Percentiles rank a stretch among this genome's conserved stretches.
These are phyloP conservation scores for Lottia gigantea DNA, from an alignment of 2,888 invertebrate genomes.

Conservation along the genomic window DNA sequence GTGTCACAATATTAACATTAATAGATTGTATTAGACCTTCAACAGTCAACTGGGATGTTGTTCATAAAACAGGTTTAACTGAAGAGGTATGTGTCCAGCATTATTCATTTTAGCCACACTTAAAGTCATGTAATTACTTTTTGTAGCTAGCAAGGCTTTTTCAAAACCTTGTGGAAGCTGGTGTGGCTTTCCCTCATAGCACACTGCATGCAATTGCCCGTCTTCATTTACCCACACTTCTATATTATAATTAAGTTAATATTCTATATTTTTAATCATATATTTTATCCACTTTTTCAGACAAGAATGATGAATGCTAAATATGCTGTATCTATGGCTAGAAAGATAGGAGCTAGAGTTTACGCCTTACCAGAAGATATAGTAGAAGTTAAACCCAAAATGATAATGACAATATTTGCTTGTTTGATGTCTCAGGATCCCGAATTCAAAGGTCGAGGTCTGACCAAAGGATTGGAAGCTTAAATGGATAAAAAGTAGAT, in stretches of 20 bases:
- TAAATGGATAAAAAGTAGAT: neutral
- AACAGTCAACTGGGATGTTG: constrained; percentile 91
- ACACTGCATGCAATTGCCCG: too few relatives aligned
- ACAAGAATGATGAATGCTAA: constrained; percentile 97
- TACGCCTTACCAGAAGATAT: constrained; percentile 99
- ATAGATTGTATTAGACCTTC: constrained; percentile 97
- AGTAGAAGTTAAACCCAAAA: constrained; percentile 96
- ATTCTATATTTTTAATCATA: neutral
- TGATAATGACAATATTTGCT: constrained; percentile 99
- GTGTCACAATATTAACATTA: constrained; percentile 91
- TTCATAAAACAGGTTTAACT: constrained; percentile 79
- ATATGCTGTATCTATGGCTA: constrained; percentile 97
- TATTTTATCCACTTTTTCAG: constrained; percentile 72
- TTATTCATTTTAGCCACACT: too few relatives aligned
- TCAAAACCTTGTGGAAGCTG: too few relatives aligned
- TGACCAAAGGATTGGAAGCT: constrained; percentile 21
- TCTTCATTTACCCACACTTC: too few relatives aligned
- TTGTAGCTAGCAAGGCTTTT: too few relatives aligned
- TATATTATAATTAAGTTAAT: too few relatives aligned
- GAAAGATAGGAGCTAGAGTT: constrained; percentile 96
- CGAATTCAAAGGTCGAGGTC: constrained; percentile 22
- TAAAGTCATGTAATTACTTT: too few relatives aligned
- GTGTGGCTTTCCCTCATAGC: too few relatives aligned
- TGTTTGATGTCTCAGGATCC: constrained; percentile 95
- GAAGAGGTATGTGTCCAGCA: constrained; percentile 76